Evolutionary conservation across 2,113 vertebrate genomes (phyloP), one percentile per base, ranked within the genome.

Genomic region (Gymnarchus niloticus): DNA sequence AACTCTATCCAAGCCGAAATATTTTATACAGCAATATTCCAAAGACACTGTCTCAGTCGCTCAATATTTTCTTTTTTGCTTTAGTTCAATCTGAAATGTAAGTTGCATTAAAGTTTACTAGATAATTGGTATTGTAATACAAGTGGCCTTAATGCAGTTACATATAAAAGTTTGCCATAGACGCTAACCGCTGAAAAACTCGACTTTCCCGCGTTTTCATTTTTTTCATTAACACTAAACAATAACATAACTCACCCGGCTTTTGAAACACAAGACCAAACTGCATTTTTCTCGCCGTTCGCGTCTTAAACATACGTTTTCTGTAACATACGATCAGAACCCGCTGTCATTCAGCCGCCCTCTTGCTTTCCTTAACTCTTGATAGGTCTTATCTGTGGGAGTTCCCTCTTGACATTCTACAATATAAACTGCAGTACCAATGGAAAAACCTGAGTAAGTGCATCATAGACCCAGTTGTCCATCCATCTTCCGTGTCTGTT

Each of bases 371-470:
- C 85, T 90, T 57, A 77, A 86, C 89, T 89, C 86, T 86, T 89
- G 83, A 85, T 86, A 87, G 76, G 54, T 65, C 86, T 3, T 90
- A 91, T 92, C 92, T 91, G 89, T 91, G 89, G 89, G 88, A 56
- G 88, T 88, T 86, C 90, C 91, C 59, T 80, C 88, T 33, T 37
- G 28, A 4, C 12, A 37, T 41, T 14, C 65, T 10, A 28, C 65
- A 73, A 41, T 33, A 73, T 5, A 73, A 37, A 37, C 65, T 41
- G 41, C 65, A 41, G 65, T 7, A 73, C 33, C 65, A 73, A 14
- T 73, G 33, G 33, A 37, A 73, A 73, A 73, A 14, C 65, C 33
- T 7, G 14, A 73, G 65, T 73, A 41, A 73, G 10, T 73, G 33
- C 65, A 73, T 41, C 41, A 73, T 33, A 73, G 41, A 37, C 65